Percentiles rank a stretch among this genome's conserved stretches.
Evolutionary conservation across 2,113 vertebrate species (phyloP).

Genomic region (Planiliza haematocheilus): DNA sequence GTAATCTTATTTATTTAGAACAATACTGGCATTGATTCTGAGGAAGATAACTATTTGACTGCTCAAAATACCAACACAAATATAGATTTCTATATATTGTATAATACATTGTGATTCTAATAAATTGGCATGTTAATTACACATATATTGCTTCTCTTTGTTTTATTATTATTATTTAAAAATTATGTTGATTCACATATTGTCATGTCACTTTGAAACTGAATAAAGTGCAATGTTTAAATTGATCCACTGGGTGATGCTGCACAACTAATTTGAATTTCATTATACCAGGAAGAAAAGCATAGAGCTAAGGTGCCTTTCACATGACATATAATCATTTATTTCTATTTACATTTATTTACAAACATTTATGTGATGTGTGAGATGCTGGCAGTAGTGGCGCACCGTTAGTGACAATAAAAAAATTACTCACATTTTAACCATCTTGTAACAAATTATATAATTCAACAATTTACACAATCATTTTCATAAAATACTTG

Average conservation of each 20-base stretch:
- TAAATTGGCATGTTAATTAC: slow-evolving; percentile 44
- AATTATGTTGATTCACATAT: slow-evolving; percentile 43
- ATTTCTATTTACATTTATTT: slow-evolving; percentile 21
- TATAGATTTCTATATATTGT: not conserved
- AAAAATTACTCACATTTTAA: too few relatives aligned
- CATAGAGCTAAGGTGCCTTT: not conserved
- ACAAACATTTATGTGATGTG: slow-evolving; percentile 31
- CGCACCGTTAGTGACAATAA: slow-evolving; percentile 36
- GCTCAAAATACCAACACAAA: not conserved
- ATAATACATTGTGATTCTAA: not conserved
- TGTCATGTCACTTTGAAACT: slow-evolving; percentile 47
- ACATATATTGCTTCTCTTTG: slow-evolving; percentile 10
- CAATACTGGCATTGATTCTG: not conserved
- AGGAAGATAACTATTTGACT: not conserved
- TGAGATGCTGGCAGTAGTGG: slow-evolving; percentile 46
- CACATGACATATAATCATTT: slow-evolving; percentile 3
- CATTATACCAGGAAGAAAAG: not conserved
- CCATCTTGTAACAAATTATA: not conserved
- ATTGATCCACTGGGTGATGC: slow-evolving; percentile 35
- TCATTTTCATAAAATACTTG: slow-evolving; percentile 41
- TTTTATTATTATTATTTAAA: slow-evolving; percentile 12
- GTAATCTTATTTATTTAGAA: slow-evolving; percentile 15
- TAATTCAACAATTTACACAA: not conserved
- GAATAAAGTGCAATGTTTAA: slow-evolving; percentile 70
- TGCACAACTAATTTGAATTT: slow-evolving; percentile 15